Evolutionary conservation across 2,888 invertebrate species (phyloP), one percentile per base, ranked within the genome.

Genomic region (Drosophila kokeensis): DNA sequence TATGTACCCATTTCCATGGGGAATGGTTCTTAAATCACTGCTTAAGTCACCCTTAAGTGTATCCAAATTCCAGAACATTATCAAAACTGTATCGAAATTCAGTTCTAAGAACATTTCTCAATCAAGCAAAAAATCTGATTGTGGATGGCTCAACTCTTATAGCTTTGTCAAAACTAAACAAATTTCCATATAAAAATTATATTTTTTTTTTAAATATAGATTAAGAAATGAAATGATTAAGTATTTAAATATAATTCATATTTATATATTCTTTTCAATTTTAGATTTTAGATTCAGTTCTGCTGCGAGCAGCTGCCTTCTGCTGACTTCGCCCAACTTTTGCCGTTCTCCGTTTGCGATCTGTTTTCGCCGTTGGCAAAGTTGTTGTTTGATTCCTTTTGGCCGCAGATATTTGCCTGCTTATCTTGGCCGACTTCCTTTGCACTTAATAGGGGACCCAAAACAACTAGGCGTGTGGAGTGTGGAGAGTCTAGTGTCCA

Each of bases 351-450:
- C n/a, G 45, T 40, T 55, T 18, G 15, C 10, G 55, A 32, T 48
- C 69, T 50, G 38, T 38, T 36, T 32, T 53, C 50, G 32, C 61
- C 54, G 36, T 45, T 55, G 77, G 59, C 50, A 13, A 38, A 38
- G 30, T 52, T 50, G 49, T 38, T 72, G 55, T 27, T 27, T 60
- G 63, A 50, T 73, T 34, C 62, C 71, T 49, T 65, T 61, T 66
- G 49, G 69, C 69, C 29, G 53, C 71, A 21, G 29, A 30, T 50
- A 85, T 83, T 87, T 83, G 87, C 74, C 79, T 67, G 81, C 82
- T 87, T 89, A 85, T 85, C 84, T 82, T 52, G 59, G 72, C 50
- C 69, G 58, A 88, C 88, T 88, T 83, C 86, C 88, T 85, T 67
- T 63, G 50, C 86, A 85, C 63, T 76, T 87, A 84, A 83, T 79